phyloP scores from a whole-genome alignment of 2,113 vertebrate species.

The Antidorcas marsupialis region DNA sequence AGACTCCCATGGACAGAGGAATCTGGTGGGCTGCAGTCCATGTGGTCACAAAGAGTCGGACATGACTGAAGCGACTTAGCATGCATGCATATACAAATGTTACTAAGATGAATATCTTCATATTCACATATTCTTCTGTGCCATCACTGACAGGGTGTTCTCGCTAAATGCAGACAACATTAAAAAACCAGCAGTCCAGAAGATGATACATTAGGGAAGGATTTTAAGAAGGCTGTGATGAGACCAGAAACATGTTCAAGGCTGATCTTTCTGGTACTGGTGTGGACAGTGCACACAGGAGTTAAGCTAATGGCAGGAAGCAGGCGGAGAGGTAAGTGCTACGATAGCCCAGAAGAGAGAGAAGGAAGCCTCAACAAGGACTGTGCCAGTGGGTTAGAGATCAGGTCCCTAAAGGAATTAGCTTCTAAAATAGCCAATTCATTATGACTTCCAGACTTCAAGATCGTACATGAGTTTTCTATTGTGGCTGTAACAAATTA shows the following conservation, averaged over 20 bases:
- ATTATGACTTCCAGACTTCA: not conserved
- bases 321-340: accelerated
- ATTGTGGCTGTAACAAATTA: not conserved
- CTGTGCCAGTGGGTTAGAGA: not conserved
- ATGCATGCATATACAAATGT: not conserved
- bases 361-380: not conserved
- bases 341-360: not conserved
- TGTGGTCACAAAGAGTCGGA: accelerated
- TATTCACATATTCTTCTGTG: not conserved
- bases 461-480: not conserved
- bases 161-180: not conserved
- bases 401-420: not conserved
- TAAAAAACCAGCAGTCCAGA: not conserved
- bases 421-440: not conserved
- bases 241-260: not conserved
- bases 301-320: not conserved
- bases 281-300: not conserved
- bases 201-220: not conserved
- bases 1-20: not conserved
- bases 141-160: not conserved
- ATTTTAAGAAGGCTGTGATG: not conserved
- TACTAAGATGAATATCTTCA: not conserved
- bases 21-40: not conserved
- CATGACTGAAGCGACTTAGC: not conserved
- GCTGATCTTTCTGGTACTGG: not conserved